Percentiles rank a stretch among this genome's conserved stretches.
These are phyloP conservation scores for Leptarthrus brevirostris DNA, from an alignment of 2,888 invertebrate genomes.

Conservation along the genomic window DNA sequence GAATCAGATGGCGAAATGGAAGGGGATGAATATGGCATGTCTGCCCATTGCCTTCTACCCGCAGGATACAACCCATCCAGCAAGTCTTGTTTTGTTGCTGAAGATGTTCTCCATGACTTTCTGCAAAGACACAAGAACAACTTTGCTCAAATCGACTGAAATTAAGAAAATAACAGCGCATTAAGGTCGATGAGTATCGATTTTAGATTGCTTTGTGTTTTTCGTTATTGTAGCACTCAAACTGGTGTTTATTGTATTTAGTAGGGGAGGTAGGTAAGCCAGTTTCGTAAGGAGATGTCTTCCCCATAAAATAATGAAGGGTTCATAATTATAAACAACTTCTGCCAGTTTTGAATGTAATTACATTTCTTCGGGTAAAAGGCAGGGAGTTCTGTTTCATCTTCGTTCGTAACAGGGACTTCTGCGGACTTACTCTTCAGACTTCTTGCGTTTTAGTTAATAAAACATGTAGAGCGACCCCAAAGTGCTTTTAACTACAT, in stretches of 20 bases:
- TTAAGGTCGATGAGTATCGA: constrained; percentile 45
- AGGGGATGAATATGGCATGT: constrained; percentile 8
- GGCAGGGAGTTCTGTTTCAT: constrained; percentile 13
- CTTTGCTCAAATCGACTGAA: constrained; percentile 12
- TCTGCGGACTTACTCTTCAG: constrained; percentile 3
- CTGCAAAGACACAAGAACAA: constrained; percentile 17
- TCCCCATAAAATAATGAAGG: constrained; percentile 54
- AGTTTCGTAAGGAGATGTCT: constrained; percentile 29
- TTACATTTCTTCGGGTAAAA: constrained; percentile 49
- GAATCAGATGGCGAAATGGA: constrained; percentile 46
- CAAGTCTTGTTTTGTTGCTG: neutral
- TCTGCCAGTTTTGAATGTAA: constrained; percentile 54
- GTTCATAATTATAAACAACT: constrained; percentile 54
- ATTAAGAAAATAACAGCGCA: constrained; percentile 38
- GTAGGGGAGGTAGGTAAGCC: neutral
- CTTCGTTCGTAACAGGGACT: constrained; percentile 1
- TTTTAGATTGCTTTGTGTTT: constrained; percentile 31
- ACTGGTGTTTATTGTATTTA: constrained; percentile 39
- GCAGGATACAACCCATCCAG: neutral
- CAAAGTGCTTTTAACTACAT: no score
- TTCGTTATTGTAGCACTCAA: constrained; percentile 14
- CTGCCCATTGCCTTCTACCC: neutral
- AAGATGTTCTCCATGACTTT: constrained; percentile 22
- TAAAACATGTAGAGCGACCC: neutral
- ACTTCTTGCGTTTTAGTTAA: neutral